Evolutionary conservation across 2,888 invertebrate genomes (phyloP), one percentile per base, ranked within the genome.

Genomic region (Lepetodrilus schrolli): DNA sequence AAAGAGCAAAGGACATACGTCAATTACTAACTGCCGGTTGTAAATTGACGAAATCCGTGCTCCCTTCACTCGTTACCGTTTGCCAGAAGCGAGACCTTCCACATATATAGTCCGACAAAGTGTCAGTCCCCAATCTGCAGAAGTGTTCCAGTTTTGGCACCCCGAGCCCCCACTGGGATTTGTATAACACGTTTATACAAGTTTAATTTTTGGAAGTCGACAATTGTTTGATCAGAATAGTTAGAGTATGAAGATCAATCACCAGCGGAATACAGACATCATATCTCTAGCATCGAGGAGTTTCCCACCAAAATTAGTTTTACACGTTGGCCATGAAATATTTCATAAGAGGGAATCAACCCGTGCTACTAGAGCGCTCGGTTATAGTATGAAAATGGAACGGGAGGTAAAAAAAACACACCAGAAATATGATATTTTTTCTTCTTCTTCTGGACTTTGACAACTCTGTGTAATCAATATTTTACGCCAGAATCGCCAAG

Each of bases 171-270:
- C 58, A 30, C 30, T 17, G 58, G 58, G 58, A 58, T 58, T 58
- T 58, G 30, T 30, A 26, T 30, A 58, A 58, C 58, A 58, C 58
- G 26, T 58, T 21, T 17, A 17, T 34, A 23, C 58, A 58, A 58
- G 58, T 58, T 58, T 58, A 58, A 58, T 58, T 58, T 58, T 58
- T 58, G 58, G 58, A 58, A 58, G 58, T 58, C 58, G 58, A 58
- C 58, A 30, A 58, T 58, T 58, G 58, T 58, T 58, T 58, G 58
- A 58, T 58, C 58, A 58, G 58, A 30, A n/a, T 21, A 58, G 58
- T 58, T 58, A n/a, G 34, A n/a, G 58, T 30, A 58, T 13, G 58
- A 30, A 34, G 58, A 58, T 58, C 58, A 58, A 58, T 58, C 58
- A 58, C 17, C 26, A 13, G 34, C 3, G 58, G 34, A 58, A 58